phyloP scores from a whole-genome alignment of 2,888 invertebrate species.

The Himalopsyche tibetana region DNA sequence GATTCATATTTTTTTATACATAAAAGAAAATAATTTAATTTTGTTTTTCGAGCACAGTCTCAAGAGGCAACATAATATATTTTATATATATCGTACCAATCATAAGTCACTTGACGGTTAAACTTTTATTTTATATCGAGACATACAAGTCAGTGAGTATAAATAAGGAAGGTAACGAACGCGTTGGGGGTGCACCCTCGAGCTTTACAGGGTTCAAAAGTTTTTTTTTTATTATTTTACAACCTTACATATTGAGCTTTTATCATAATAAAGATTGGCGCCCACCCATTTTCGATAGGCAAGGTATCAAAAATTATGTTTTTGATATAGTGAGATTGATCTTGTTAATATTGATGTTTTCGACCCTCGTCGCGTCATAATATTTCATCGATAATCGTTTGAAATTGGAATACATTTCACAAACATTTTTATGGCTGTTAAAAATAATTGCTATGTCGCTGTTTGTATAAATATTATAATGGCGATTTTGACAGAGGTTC shows the following conservation, averaged over 20 bases:
- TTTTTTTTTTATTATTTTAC: not conserved
- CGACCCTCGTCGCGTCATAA: conserved; percentile 1
- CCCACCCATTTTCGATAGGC: conserved; percentile 51
- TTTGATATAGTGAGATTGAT: conserved; percentile 26
- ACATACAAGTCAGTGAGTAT: not conserved
- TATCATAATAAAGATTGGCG: conserved; percentile 40
- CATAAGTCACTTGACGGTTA: not conserved
- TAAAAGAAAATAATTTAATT: no score
- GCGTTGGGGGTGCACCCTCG: conserved; percentile 28
- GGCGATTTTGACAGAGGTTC: not conserved
- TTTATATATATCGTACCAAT: no score
- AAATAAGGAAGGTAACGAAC: not conserved
- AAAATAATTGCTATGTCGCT: not conserved
- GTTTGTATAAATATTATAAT: no score
- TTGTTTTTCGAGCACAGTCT: no score
- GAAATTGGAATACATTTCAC: not conserved
- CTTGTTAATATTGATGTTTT: conserved; percentile 31
- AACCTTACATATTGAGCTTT: conserved; percentile 9
- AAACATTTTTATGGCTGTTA: not conserved
- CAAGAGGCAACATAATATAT: no score
- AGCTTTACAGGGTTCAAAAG: not conserved
- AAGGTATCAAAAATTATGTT: conserved; percentile 36
- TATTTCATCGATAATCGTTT: conserved; percentile 33
- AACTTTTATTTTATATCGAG: not conserved
- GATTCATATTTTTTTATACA: no score